Base-by-base conservation (phyloP, 1,140 invertebrate genomes). In the Cotesia chilonis region DNA sequence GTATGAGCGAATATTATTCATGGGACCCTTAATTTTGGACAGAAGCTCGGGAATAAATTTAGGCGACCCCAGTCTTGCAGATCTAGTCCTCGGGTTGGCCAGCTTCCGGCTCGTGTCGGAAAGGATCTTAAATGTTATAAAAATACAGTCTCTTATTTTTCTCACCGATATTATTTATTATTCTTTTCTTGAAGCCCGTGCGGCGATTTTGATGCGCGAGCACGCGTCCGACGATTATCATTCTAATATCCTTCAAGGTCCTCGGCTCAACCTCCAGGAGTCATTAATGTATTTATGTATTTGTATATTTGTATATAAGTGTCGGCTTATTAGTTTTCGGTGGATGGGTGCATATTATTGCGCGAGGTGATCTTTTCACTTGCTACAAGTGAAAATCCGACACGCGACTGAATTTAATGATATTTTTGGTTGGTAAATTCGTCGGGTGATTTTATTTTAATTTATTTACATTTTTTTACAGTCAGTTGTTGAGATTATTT, bases 171-270 rank as follows among this genome's bases (percentile, higher is more conserved):
- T 57, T 20, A 57, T 57, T 20, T 57, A 47, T 57, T 57, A 57
- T 57, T 57, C 54, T 20, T 14, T 57, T 20, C 17, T 57, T n/a
- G n/a, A 5, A 14, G 54, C 54, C 17, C 54, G 54, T 57, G 12
- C 5, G 54, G 54, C 54, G 54, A 57, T 57, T n/a, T 57, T 6
- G 54, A 57, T 20, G 54, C 54, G 54, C 54, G 54, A 57, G 54
- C 54, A 57, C 54, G 54, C 54, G 54, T 57, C 54, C 54, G 17
- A 57, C 54, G 54, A 57, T 57, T 57, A 14, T 57, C 10, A 57
- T 57, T 57, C 54, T 57, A 57, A 57, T 57, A 17, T 57, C 54
- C 41, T 57, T n/a, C n/a, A 57, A 57, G 10, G 5, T 57, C 54
- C 41, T 10, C 41, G 41, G 41, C 41, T 14, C n/a, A 57, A 12